Evolutionary conservation across 1,140 invertebrate genomes (phyloP).

Genomic region (Drosophila micromelanica): DNA sequence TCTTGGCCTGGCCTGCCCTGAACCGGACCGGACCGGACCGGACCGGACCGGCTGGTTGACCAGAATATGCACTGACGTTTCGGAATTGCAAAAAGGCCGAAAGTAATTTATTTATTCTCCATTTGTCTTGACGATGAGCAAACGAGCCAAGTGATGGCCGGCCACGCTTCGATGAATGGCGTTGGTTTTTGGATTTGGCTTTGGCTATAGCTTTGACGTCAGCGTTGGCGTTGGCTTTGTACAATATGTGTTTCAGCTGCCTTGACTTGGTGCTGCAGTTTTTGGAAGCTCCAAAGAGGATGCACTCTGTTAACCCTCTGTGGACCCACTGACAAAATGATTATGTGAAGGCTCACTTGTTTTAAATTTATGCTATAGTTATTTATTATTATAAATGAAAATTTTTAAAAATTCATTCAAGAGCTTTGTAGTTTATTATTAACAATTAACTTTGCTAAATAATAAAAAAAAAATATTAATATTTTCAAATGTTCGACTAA

Average conservation of each 20-base stretch:
- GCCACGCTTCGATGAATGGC: conserved; percentile 76
- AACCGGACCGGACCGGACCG: background rate
- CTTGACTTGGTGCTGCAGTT: conserved; percentile 1
- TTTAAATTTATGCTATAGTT: too few relatives aligned
- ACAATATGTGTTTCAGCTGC: conserved; percentile 6
- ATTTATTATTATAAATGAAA: too few relatives aligned
- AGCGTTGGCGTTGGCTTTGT: conserved; percentile 34
- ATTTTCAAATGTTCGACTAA: too few relatives aligned
- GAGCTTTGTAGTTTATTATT: too few relatives aligned
- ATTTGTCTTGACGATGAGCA: conserved; percentile 82
- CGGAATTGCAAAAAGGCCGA: conserved; percentile 77
- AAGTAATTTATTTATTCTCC: conserved; percentile 83
- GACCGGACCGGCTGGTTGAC: conserved; percentile 42
- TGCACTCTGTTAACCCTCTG: too few relatives aligned
- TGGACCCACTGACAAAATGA: conserved; percentile 11
- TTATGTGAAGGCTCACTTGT: conserved; percentile 13
- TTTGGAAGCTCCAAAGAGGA: background rate
- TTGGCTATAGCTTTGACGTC: conserved; percentile 45
- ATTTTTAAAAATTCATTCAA: too few relatives aligned
- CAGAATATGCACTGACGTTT: conserved; percentile 71
- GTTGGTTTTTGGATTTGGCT: conserved; percentile 11
- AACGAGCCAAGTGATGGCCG: conserved; percentile 79
- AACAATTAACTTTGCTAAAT: too few relatives aligned
- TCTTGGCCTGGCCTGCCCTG: conserved; percentile 1
- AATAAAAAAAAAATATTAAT: too few relatives aligned